Evolutionary conservation across 1,140 invertebrate genomes (phyloP).

Genomic region (Vanessa tameamea): DNA sequence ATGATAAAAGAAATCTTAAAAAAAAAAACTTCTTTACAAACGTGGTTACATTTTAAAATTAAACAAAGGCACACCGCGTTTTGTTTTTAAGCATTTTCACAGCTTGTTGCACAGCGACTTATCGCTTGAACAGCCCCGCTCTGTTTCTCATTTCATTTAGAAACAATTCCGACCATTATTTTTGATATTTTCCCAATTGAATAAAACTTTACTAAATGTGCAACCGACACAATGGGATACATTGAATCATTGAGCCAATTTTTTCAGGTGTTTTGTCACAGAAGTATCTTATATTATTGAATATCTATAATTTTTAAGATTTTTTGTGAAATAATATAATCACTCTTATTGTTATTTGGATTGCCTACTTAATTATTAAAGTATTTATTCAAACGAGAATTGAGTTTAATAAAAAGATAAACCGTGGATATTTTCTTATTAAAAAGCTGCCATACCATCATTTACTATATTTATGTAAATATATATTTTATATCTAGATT

Average conservation of each 20-base stretch:
- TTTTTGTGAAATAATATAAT: no score
- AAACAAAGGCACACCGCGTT: constrained; percentile 29
- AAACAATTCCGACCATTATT: constrained; percentile 13
- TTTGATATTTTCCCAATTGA: constrained; percentile 16
- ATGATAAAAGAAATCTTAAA: neutral
- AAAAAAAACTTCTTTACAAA: neutral
- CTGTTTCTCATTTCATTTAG: constrained; percentile 18
- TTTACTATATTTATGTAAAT: no score
- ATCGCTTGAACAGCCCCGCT: constrained; percentile 18
- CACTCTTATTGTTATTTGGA: no score
- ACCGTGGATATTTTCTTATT: no score
- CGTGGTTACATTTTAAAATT: constrained; percentile 7
- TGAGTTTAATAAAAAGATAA: no score
- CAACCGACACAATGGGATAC: neutral
- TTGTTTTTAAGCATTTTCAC: constrained; percentile 34
- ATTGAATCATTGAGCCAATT: neutral
- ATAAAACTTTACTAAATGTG: constrained; percentile 9
- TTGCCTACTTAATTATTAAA: no score
- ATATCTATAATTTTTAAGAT: no score
- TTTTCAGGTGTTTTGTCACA: no score
- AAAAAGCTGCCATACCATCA: no score
- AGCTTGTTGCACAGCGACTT: constrained; percentile 27
- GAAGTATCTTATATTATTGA: no score
- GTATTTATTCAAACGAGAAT: no score
- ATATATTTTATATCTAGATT: no score